phyloP scores from a whole-genome alignment of 2,797 vertebrate genomes.

The Gymnoscopelus microlampas region DNA sequence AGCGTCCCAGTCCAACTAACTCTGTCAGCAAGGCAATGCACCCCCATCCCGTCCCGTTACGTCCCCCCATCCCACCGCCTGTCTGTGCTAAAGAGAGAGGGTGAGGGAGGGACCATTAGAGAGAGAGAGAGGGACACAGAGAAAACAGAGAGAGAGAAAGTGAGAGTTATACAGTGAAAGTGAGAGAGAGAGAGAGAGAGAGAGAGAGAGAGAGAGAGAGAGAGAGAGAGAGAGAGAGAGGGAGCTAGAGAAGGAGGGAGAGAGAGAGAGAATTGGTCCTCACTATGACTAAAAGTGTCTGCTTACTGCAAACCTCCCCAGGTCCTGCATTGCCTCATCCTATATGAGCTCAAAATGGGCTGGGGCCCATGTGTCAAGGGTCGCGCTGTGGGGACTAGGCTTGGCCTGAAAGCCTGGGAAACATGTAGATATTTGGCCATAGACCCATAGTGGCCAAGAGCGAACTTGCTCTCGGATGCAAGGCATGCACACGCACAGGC shows the following conservation, averaged over 20 bases:
- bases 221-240: slow-evolving; percentile 16
- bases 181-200: slow-evolving; percentile 9
- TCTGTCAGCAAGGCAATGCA: slow-evolving; percentile 61
- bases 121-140: neutral
- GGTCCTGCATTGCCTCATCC: slow-evolving; percentile 78
- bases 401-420: slow-evolving; percentile 81
- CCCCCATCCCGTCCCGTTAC: neutral
- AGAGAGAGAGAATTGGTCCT: slow-evolving; percentile 52
- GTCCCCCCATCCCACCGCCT: slow-evolving; percentile 21
- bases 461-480: slow-evolving; percentile 57
- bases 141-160: neutral
- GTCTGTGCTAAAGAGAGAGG: slow-evolving; percentile 38
- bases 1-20: slow-evolving; percentile 68
- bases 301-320: slow-evolving; percentile 70
- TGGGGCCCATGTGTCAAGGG: slow-evolving; percentile 80
- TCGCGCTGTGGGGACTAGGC: slow-evolving; percentile 79
- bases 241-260: slow-evolving; percentile 11
- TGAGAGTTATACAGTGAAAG: slow-evolving; percentile 27
- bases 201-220: neutral
- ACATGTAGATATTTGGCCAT: slow-evolving; percentile 69
- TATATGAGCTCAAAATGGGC: slow-evolving; percentile 80
- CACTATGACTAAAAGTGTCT: slow-evolving; percentile 58
- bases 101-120: neutral
- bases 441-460: slow-evolving; percentile 68
- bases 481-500: slow-evolving; percentile 58